A percentile compares a stretch with the other conserved stretches of the same genome.
Evolutionary conservation across 2,797 vertebrate species (phyloP).

Genomic region (Huso huso): DNA sequence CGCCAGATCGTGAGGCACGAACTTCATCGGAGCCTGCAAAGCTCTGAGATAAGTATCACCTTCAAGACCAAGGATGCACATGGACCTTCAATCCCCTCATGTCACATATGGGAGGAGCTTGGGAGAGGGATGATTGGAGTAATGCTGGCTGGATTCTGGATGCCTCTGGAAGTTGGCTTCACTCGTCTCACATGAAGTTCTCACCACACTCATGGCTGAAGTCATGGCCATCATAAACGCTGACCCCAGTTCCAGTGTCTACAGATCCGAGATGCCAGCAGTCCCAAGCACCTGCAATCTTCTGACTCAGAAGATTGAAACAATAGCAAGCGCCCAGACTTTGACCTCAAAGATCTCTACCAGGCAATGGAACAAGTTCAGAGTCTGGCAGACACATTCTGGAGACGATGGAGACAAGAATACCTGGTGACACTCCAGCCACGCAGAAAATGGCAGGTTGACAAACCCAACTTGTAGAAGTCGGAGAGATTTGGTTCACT

Average conservation of each 20-base stretch:
- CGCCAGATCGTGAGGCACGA: too few species aligned
- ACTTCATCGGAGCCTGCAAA: too few species aligned
- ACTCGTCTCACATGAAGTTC: neutral
- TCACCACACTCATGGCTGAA: neutral
- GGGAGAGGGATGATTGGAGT: too few species aligned
- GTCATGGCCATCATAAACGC: neutral
- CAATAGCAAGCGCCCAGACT: neutral
- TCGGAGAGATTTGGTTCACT: too few species aligned
- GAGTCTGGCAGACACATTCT: conserved; percentile 4
- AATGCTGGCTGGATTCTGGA: too few species aligned
- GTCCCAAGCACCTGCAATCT: neutral
- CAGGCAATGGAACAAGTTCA: conserved; percentile 12
- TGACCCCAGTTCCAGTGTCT: conserved; percentile 2
- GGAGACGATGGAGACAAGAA: conserved; percentile 1
- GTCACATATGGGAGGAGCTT: too few species aligned
- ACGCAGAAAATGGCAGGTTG: neutral
- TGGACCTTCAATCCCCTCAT: too few species aligned
- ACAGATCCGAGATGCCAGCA: neutral
- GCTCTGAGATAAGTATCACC: too few species aligned
- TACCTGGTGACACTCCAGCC: neutral
- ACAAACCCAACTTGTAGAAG: conserved; percentile 3
- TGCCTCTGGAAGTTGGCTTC: neutral
- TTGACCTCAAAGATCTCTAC: neutral
- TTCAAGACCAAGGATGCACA: too few species aligned
- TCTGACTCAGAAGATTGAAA: conserved; percentile 1